Conservation (phyloP, 2,888 invertebrate species). For the Dasypolia templi region DNA sequence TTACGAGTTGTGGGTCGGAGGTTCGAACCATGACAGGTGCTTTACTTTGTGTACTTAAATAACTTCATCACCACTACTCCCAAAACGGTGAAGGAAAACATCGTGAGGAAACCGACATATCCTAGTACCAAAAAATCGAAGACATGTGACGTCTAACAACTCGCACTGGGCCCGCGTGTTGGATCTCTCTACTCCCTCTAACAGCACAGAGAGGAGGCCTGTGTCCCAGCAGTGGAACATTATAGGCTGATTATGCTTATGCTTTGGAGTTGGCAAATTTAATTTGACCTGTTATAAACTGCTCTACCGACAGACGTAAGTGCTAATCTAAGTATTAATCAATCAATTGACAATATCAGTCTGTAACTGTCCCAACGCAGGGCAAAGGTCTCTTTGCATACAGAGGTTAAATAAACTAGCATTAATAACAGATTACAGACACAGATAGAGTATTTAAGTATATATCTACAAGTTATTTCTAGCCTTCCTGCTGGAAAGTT, state of each 20-base stretch:
- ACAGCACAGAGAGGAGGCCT: too few relatives aligned
- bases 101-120: neutral
- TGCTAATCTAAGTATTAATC: conserved; percentile 7
- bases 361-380: neutral
- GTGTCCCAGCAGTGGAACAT: neutral
- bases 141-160: neutral
- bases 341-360: neutral
- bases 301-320: neutral
- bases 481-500: too few relatives aligned
- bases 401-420: conserved; percentile 15
- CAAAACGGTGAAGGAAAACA: neutral
- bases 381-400: neutral
- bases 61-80: neutral
- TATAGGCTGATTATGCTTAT: neutral
- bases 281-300: neutral
- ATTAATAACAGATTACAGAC: conserved; percentile 2
- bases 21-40: too few relatives aligned
- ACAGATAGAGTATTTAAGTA: neutral
- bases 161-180: neutral
- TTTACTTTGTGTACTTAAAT: too few relatives aligned
- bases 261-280: neutral
- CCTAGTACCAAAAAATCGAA: neutral
- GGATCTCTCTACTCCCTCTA: neutral
- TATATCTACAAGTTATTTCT: neutral
- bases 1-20: too few relatives aligned